Evolutionary conservation across 2,888 invertebrate species (phyloP), one percentile per base, ranked within the genome.

Genomic region (Lobophora halterata): DNA sequence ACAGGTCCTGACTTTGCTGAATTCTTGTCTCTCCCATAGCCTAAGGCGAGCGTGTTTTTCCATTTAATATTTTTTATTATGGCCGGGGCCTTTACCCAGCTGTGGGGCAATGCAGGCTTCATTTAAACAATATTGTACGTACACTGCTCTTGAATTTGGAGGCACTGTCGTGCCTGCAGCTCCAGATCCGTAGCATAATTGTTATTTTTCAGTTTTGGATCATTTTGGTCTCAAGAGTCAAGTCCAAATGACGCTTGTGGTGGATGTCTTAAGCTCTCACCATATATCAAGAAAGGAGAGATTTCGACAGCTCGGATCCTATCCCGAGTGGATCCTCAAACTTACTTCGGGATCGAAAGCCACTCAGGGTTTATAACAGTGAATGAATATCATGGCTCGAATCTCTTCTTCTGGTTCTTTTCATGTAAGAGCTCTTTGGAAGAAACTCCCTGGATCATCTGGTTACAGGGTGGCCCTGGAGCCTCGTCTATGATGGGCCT

Each of bases 401-500:
- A 94, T 65, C 69, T 93, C 59, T 95, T 93, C 78, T 95, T 94
- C 72, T 95, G 95, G 95, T 95, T 91, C 65, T 93, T 94, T 57
- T 93, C 93, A 0, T 53, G 55, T 6, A 61, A 74, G 34, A 68
- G 67, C 0, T 34, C 39, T 1, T 13, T 62, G 7, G 48, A 39
- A 3, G 49, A 51, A 5, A 66, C 65, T 1, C 95, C 96, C 0
- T 77, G 95, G 49, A 86, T 95, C 9, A 90, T 96, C 48, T 96
- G 95, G 95, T 76, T 96, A 5, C 92, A 95, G 88, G 95, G 96
- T 9, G 95, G 95, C 0, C 95, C 95, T 0, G 96, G 89, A 2
- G 89, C 89, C 1, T 91, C 93, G 0, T 91, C 92, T 11, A 18
- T 78, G 36, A 41, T 55, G 13, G 77, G 73, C 3, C 45, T 72